Evolutionary conservation across 2,113 vertebrate genomes (phyloP), one percentile per base, ranked within the genome.

Genomic region (Bos javanicus): DNA sequence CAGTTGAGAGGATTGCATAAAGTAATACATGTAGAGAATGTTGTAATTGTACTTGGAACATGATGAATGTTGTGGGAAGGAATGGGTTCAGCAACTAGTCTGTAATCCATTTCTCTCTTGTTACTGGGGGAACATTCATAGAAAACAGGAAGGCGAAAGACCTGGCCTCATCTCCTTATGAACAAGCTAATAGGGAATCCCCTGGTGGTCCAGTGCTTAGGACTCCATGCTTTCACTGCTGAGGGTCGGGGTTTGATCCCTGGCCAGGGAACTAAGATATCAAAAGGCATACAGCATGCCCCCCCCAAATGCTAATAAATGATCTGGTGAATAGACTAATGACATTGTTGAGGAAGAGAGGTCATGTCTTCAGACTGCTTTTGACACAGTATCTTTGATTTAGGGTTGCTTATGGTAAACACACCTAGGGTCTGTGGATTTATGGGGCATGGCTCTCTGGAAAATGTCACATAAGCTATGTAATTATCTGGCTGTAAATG

Each of bases 341-440:
- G 78, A 50, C 88, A 30, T 97, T 94, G 94, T 59, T 11, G n/a
- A 80, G 46, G 46, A 91, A 36, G 15, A 50, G 17, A 39, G 48
- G 82, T 86, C 10, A 36, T 83, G 82, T 89, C 64, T 97, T 28
- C 85, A 30, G 43, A 62, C 16, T 89, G 33, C 28, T 78, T 94
- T 95, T 92, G 50, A 56, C 30, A 91, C 33, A 19, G 46, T 84
- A 1, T 90, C 30, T 91, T 21, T 93, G 83, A 43, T 71, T 96
- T 88, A 89, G n/a, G 33, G 91, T 94, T 33, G 48, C 43, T 94
- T 93, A 74, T 91, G 76, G 54, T 90, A 91, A 98, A 94, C 15
- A 81, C 23, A 83, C 81, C 74, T 76, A 28, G 64, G 4, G 1
- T 67, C 50, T 36, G n/a, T 82, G 48, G 30, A 74, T 96, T 90